phyloP scores from a whole-genome alignment of 2,797 vertebrate species.

The Lagocephalus sceleratus region DNA sequence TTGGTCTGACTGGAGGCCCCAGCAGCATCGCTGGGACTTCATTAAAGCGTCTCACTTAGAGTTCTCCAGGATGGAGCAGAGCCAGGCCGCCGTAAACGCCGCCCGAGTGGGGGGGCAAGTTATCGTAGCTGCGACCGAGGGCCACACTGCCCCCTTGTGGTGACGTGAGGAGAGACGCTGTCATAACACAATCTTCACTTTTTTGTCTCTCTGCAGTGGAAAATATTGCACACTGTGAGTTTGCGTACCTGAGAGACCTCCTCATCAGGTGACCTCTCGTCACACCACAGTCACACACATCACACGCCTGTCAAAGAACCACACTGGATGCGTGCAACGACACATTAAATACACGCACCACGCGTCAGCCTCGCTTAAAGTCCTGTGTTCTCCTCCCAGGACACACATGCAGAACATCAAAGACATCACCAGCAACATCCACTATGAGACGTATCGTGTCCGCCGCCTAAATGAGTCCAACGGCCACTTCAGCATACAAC shows the following conservation, averaged over 20 bases:
- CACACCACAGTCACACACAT: neutral
- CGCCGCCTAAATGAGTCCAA: conserved; percentile 89
- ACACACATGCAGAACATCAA: conserved; percentile 99
- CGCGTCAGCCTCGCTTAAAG: too few species aligned
- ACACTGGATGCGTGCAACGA: too few species aligned
- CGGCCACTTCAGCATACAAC: conserved; percentile 71
- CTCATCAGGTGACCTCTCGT: conserved; percentile 87
- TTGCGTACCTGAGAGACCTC: conserved; percentile 93
- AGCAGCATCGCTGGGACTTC: conserved; percentile 58
- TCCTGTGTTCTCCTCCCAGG: conserved; percentile 61
- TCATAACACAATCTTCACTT: neutral
- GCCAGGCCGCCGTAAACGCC: conserved; percentile 50
- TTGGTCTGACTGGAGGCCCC: conserved; percentile 46
- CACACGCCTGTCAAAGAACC: neutral
- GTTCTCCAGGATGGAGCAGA: conserved; percentile 36
- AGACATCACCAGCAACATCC: conserved; percentile 95
- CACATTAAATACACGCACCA: too few species aligned
- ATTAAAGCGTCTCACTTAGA: conserved; percentile 61
- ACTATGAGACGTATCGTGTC: conserved; percentile 94
- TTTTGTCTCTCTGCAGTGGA: conserved; percentile 80
- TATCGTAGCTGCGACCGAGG: conserved; percentile 44
- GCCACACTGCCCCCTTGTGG: conserved; percentile 53
- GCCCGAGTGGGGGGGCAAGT: conserved; percentile 37
- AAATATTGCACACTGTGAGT: conserved; percentile 96
- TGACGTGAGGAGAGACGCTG: conserved; percentile 8